Percentiles rank a stretch among this genome's conserved stretches.
phyloP scores from a whole-genome alignment of 2,113 vertebrate species.

The Trochalopteron elliotii region DNA sequence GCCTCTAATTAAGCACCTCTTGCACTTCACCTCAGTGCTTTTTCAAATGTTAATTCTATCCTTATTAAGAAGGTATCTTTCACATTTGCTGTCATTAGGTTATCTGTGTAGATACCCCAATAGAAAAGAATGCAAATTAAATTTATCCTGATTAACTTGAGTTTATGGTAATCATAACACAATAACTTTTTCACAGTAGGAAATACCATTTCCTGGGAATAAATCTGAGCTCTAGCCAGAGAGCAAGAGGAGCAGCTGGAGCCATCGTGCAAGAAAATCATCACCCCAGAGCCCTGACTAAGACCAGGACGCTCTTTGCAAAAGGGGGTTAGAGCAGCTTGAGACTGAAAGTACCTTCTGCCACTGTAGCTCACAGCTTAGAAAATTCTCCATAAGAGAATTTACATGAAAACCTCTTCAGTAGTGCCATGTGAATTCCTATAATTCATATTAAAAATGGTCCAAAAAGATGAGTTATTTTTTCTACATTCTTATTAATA shows the following conservation, averaged over 20 bases:
- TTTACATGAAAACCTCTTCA: neutral
- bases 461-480: neutral
- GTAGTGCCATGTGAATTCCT: neutral
- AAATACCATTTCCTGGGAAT: neutral
- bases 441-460: neutral
- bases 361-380: neutral
- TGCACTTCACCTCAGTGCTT: neutral
- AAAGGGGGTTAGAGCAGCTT: neutral
- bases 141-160: neutral
- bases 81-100: neutral
- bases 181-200: neutral
- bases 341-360: neutral
- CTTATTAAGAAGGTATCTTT: constrained; percentile 25
- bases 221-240: neutral
- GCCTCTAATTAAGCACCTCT: constrained; percentile 17
- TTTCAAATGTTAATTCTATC: constrained; percentile 16
- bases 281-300: neutral
- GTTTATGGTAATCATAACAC: neutral
- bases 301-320: neutral
- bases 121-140: constrained; percentile 9
- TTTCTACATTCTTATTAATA: neutral
- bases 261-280: neutral
- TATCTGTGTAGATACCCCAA: neutral
- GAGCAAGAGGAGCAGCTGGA: neutral
- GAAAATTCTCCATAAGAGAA: neutral